Conservation (phyloP, 2,797 vertebrate genomes). For the Aselliscus stoliczkanus region DNA sequence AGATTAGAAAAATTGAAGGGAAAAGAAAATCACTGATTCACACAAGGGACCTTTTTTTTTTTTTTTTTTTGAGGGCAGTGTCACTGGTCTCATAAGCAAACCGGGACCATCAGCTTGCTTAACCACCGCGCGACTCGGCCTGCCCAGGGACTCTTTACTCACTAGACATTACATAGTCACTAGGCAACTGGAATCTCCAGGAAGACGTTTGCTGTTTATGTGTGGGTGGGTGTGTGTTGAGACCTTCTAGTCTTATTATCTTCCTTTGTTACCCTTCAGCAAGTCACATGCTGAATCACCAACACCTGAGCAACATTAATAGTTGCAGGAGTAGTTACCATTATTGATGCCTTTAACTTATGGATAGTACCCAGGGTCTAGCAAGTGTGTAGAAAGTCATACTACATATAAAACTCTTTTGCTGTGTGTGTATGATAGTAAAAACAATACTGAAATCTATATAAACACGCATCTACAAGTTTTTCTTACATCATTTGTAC, state of each 20-base stretch:
- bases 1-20: neutral
- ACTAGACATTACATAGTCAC: neutral
- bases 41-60: no score
- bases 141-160: no score
- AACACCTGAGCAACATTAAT: neutral
- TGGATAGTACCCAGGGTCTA: neutral
- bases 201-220: neutral
- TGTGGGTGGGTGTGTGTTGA: neutral
- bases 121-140: no score
- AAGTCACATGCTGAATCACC: neutral
- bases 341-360: neutral
- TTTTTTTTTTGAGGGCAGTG: no score
- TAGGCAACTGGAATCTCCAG: neutral
- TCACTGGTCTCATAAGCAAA: no score
- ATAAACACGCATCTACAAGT: neutral
- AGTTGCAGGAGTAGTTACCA: neutral
- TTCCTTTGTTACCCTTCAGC: neutral
- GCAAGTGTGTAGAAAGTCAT: neutral
- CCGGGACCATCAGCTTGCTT: no score
- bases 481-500: constrained; percentile 85
- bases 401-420: neutral
- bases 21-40: neutral
- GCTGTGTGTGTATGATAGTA: neutral
- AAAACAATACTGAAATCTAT: neutral
- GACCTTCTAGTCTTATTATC: neutral